Base-by-base conservation (phyloP, 2,113 vertebrate genomes). In the Platycercus adscitus region DNA sequence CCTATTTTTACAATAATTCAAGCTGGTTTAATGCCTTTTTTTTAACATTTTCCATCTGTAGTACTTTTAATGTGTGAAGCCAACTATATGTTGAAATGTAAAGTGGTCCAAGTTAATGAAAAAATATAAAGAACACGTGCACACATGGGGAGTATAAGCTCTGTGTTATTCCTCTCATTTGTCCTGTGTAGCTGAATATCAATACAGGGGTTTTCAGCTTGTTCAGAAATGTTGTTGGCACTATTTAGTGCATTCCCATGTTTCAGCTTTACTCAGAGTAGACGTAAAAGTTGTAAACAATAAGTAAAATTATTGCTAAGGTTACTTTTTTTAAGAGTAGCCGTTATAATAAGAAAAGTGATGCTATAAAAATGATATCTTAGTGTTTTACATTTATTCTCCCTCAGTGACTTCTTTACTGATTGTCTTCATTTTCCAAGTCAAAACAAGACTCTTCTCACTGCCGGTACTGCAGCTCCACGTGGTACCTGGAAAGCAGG, bases 1-100 rank as follows among this genome's bases (percentile, higher is more conserved):
- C 84, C 14, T 86, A 95, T 88, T 95, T 97, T 90, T 90, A 65
- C 33, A 88, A 83, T 75, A 93, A 93, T 68, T 92, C 69, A 95
- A 84, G n/a, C 26, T 88, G 29, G 1, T 77, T 94, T 86, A 43
- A 52, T 85, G 17, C 1, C 1, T 33, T 58, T 19, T 19, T 35
- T 53, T 68, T 56, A 13, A 29, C 21, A 75, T 73, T 95, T 88
- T 81, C 71, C 33, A 5, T 85, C 80, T 86, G 46, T 78, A 75
- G 4, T 13, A 68, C 3, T 0, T 81, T 94, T 68, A 88, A 64
- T 75, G 17, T 72, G 71, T 77, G n/a, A 86, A 88, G 43, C 28
- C 46, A 80, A 60, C 93, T 91, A 91, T 23, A 78, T 23, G 13
- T 71, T 61, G 93, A 94, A 86, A 95, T 68, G 6, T 71, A 55